phyloP scores from a whole-genome alignment of 2,113 vertebrate genomes.

The Saccopteryx bilineata region DNA sequence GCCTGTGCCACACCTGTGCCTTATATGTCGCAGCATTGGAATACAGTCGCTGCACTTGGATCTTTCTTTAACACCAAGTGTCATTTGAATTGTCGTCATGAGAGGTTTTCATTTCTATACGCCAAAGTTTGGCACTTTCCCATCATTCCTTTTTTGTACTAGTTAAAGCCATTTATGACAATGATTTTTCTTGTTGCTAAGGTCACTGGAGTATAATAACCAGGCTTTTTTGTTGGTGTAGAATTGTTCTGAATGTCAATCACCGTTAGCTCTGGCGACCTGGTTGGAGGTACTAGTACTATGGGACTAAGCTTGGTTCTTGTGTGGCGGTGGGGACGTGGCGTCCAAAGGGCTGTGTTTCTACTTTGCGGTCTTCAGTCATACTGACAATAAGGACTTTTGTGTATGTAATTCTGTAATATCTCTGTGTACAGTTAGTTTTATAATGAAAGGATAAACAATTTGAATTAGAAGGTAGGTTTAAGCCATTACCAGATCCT shows the following conservation, averaged over 20 bases:
- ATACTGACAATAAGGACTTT: constrained; percentile 72
- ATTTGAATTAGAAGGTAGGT: constrained; percentile 84
- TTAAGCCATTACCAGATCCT: constrained; percentile 74
- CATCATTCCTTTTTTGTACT: constrained; percentile 75
- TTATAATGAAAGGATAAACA: constrained; percentile 76
- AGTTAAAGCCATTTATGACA: constrained; percentile 35
- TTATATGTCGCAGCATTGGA: neutral
- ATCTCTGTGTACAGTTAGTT: constrained; percentile 83
- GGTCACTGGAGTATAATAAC: neutral
- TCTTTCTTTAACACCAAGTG: constrained; percentile 56
- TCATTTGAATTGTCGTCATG: constrained; percentile 66
- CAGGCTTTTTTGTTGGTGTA: neutral
- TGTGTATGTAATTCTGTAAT: constrained; percentile 86
- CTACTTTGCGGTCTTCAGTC: constrained; percentile 44
- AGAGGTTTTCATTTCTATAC: constrained; percentile 63
- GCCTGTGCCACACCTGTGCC: neutral
- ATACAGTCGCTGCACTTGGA: constrained; percentile 74
- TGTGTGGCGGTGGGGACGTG: constrained; percentile 81
- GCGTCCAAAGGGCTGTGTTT: constrained; percentile 1
- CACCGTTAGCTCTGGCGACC: constrained; percentile 75
- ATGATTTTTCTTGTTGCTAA: constrained; percentile 42
- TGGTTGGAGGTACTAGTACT: constrained; percentile 74
- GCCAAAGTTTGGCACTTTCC: constrained; percentile 79
- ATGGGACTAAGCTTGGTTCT: constrained; percentile 63
- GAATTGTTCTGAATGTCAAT: constrained; percentile 69